These are phyloP conservation scores for Elegia similella DNA, from an alignment of 2,888 invertebrate species.

Conservation along the genomic window DNA sequence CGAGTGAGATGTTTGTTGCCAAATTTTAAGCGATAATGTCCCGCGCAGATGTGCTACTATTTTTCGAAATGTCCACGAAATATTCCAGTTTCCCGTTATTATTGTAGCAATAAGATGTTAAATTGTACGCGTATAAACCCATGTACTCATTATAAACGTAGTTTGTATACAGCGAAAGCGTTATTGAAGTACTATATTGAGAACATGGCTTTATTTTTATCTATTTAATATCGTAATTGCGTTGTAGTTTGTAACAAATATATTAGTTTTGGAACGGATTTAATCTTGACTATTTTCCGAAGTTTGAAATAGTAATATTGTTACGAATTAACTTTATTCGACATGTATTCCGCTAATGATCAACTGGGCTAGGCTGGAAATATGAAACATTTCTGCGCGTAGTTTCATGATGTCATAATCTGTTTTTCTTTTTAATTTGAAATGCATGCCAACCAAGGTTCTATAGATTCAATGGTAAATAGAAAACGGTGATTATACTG, in stretches of 20 bases:
- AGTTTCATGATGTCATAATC: too few species aligned
- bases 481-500: too few species aligned
- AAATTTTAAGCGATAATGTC: constrained; percentile 50
- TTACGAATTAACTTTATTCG: background rate
- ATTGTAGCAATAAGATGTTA: constrained; percentile 17
- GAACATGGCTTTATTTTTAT: constrained; percentile 10
- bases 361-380: background rate
- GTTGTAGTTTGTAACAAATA: constrained; percentile 1
- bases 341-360: background rate
- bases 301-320: background rate
- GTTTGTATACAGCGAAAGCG: constrained; percentile 1
- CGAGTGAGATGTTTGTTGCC: constrained; percentile 50
- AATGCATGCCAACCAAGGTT: too few species aligned
- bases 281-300: background rate
- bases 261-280: constrained; percentile 7
- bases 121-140: constrained; percentile 13
- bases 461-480: too few species aligned
- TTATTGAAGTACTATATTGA: constrained; percentile 12
- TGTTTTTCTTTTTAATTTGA: too few species aligned
- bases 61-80: constrained; percentile 42
- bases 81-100: constrained; percentile 25
- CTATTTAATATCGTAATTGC: background rate
- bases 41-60: constrained; percentile 38
- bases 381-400: background rate
- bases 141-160: constrained; percentile 11